Evolutionary conservation across 1,140 invertebrate genomes (phyloP).

Genomic region (Drosophila dunni): DNA sequence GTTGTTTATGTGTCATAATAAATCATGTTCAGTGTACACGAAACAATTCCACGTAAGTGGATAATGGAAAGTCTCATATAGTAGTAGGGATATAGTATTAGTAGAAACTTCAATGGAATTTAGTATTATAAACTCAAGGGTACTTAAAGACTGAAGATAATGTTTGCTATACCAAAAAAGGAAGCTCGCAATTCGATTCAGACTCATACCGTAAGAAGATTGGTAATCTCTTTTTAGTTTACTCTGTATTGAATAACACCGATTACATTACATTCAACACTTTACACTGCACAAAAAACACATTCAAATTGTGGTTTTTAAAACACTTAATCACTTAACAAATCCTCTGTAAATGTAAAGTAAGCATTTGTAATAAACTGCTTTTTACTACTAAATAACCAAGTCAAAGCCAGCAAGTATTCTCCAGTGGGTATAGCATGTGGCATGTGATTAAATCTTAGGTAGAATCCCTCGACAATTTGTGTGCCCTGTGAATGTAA

Average conservation of each 20-base stretch:
- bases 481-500: not conserved
- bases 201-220: too few species aligned
- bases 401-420: constrained; percentile 6
- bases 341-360: constrained; percentile 11
- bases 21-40: constrained; percentile 81
- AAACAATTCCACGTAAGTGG: constrained; percentile 74
- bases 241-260: too few species aligned
- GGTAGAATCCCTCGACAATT: not conserved
- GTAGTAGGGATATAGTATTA: constrained; percentile 6
- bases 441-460: not conserved
- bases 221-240: too few species aligned
- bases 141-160: too few species aligned
- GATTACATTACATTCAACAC: too few species aligned
- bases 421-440: constrained; percentile 16
- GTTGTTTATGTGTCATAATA: constrained; percentile 83
- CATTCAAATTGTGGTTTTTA: too few species aligned
- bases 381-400: constrained; percentile 12
- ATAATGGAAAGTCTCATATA: constrained; percentile 60
- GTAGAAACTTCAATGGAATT: not conserved
- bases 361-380: not conserved
- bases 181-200: too few species aligned
- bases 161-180: too few species aligned
- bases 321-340: not conserved
- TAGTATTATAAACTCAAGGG: constrained; percentile 1
- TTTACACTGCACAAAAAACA: too few species aligned